Evolutionary conservation across 1,140 invertebrate genomes (phyloP).

Genomic region (Trissolcus basalis): DNA sequence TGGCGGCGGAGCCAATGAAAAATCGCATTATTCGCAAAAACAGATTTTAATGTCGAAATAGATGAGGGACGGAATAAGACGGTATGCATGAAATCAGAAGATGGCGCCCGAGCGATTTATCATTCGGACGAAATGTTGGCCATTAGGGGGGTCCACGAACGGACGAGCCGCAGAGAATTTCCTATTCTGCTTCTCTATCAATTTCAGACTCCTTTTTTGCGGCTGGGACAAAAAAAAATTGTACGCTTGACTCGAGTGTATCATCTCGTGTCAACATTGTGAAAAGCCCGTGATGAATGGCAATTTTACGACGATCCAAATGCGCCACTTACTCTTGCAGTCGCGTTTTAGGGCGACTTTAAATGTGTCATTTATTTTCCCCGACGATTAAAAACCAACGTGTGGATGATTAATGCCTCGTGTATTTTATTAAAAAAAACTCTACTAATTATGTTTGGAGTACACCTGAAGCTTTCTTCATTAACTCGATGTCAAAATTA

Average conservation of each 20-base stretch:
- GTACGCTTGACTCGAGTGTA: slow-evolving; percentile 57
- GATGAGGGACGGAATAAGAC: slow-evolving; percentile 60
- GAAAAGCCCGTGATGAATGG: slow-evolving; percentile 54
- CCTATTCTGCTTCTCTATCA: slow-evolving; percentile 47
- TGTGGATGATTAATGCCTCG: slow-evolving; percentile 21
- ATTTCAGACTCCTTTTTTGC: slow-evolving; percentile 39
- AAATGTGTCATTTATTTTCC: slow-evolving; percentile 45
- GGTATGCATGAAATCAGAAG: slow-evolving; percentile 68
- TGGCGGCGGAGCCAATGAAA: too few species aligned
- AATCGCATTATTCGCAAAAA: neutral
- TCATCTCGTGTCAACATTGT: slow-evolving; percentile 55
- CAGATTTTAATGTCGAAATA: slow-evolving; percentile 63
- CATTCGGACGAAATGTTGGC: slow-evolving; percentile 61
- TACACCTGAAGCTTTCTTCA: too few species aligned
- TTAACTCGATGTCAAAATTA: too few species aligned
- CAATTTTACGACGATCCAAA: slow-evolving; percentile 55
- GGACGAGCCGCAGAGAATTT: slow-evolving; percentile 1
- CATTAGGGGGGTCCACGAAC: slow-evolving; percentile 20
- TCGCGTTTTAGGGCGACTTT: slow-evolving; percentile 40
- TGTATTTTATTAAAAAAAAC: slow-evolving; percentile 32
- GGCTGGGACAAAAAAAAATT: slow-evolving; percentile 29
- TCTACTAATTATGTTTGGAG: slow-evolving; percentile 1
- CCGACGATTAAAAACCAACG: slow-evolving; percentile 32
- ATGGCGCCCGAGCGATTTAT: slow-evolving; percentile 64
- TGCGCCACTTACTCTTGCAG: slow-evolving; percentile 37